phyloP scores from a whole-genome alignment of 2,797 vertebrate species.

The Podargus strigoides region DNA sequence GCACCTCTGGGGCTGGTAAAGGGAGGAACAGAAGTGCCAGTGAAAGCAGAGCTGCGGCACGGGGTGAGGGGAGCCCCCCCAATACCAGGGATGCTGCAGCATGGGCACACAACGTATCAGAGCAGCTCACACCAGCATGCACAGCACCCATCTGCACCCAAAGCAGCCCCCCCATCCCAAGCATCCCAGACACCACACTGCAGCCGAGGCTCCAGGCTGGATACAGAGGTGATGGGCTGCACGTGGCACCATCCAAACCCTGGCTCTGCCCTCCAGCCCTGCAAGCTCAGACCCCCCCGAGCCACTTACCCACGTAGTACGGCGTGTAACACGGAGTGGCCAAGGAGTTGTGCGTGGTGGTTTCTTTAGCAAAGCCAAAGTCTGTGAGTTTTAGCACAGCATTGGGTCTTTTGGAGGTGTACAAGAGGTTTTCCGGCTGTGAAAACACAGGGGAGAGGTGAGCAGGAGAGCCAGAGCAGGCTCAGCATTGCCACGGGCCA shows the following conservation, averaged over 20 bases:
- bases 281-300: neutral
- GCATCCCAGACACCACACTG: neutral
- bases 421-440: constrained; percentile 96
- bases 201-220: neutral
- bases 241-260: fast-evolving
- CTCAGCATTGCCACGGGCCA: fast-evolving
- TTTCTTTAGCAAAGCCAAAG: constrained; percentile 99
- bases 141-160: neutral
- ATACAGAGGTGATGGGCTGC: neutral
- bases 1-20: constrained; percentile 88
- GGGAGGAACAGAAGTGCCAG: too few species aligned
- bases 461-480: neutral
- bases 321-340: constrained; percentile 97
- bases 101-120: fast-evolving
- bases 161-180: neutral
- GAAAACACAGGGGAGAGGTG: neutral
- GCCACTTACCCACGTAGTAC: constrained; percentile 93
- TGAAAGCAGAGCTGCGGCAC: too few species aligned
- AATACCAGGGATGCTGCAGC: neutral
- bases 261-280: neutral
- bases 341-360: constrained; percentile 93
- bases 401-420: constrained; percentile 88
- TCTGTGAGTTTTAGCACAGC: constrained; percentile 95
- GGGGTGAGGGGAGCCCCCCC: too few species aligned
- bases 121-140: neutral